phyloP scores from a whole-genome alignment of 1,140 invertebrate species.

The Pseudoatta argentina region DNA sequence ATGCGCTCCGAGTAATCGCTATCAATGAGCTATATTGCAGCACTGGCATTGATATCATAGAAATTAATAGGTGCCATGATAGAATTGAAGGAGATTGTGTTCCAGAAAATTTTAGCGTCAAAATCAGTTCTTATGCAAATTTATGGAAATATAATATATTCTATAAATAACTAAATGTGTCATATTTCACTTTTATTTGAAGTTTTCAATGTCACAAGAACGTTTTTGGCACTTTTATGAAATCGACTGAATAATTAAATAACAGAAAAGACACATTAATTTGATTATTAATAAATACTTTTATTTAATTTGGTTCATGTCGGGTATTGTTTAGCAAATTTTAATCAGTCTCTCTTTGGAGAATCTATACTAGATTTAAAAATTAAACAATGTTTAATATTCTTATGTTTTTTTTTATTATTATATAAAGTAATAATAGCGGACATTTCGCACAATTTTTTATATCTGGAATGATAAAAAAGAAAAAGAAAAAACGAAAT shows the following conservation, averaged over 20 bases:
- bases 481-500: background rate
- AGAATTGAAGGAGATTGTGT: conserved; percentile 40
- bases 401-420: background rate
- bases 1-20: conserved; percentile 45
- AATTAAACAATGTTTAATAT: conserved; percentile 4
- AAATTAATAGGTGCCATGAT: conserved; percentile 52
- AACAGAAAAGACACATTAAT: background rate
- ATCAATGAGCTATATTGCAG: conserved; percentile 51
- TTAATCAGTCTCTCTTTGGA: background rate
- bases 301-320: background rate
- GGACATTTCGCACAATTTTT: background rate
- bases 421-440: background rate
- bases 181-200: background rate
- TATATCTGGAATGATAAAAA: background rate
- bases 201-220: conserved; percentile 29
- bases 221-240: background rate
- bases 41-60: conserved; percentile 49
- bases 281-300: conserved; percentile 4
- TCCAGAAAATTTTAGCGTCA: conserved; percentile 20
- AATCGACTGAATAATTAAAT: background rate
- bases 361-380: background rate
- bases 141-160: conserved; percentile 40
- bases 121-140: conserved; percentile 41
- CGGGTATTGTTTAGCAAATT: background rate
- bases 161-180: background rate